Conservation (phyloP, 2,113 vertebrate genomes). For the Euleptes europaea region DNA sequence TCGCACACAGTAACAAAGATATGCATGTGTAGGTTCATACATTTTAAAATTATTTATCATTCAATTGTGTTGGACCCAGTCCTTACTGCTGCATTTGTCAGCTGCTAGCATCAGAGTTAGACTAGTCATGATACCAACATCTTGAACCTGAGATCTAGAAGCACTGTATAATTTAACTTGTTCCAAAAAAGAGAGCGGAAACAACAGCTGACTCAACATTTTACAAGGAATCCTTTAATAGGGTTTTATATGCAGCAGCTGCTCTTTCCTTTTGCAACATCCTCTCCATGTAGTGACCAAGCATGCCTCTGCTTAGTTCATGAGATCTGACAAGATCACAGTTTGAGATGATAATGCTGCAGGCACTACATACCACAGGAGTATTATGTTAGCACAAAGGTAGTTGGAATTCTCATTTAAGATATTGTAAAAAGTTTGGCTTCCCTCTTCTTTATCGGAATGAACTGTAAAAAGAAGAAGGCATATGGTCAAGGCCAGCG, state of each 20-base stretch:
- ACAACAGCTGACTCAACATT: background rate
- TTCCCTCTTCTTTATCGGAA: background rate
- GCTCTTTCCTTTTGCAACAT: background rate
- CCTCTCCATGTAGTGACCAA: accelerated
- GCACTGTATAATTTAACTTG: background rate
- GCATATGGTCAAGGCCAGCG: too few relatives aligned
- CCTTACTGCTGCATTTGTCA: background rate
- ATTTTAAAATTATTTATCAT: too few relatives aligned
- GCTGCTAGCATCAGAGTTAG: background rate
- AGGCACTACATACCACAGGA: background rate
- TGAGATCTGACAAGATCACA: too few relatives aligned
- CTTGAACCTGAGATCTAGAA: background rate
- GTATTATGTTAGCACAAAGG: background rate
- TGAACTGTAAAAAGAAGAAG: background rate
- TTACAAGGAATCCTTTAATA: background rate
- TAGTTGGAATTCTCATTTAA: background rate
- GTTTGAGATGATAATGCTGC: background rate
- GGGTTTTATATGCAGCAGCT: background rate
- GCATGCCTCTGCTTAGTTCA: background rate
- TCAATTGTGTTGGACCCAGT: background rate
- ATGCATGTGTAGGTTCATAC: too few relatives aligned
- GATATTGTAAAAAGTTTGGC: background rate
- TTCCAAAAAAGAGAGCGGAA: background rate
- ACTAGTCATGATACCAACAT: background rate
- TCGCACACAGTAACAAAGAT: too few relatives aligned